Percentiles rank a stretch among this genome's conserved stretches.
Evolutionary conservation across 2,797 vertebrate genomes (phyloP).

Genomic region (Etheostoma nigrum): DNA sequence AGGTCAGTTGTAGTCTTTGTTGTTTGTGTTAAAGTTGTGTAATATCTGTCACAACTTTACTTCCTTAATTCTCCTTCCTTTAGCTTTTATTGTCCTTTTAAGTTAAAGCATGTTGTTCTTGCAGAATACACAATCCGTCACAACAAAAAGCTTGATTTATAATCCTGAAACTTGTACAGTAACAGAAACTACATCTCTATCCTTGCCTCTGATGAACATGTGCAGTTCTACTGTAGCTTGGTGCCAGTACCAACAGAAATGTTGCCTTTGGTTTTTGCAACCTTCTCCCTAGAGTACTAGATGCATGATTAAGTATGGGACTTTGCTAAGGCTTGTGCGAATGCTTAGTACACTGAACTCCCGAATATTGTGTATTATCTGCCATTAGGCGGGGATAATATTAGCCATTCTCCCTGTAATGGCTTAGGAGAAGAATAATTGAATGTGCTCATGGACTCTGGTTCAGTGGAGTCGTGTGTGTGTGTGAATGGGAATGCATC

Average conservation of each 20-base stretch:
- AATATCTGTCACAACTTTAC: slow-evolving; percentile 17
- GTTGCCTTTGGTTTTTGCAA: slow-evolving; percentile 72
- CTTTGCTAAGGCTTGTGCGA: slow-evolving; percentile 82
- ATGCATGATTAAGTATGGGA: slow-evolving; percentile 84
- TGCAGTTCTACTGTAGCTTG: slow-evolving; percentile 51
- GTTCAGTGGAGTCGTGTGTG: slow-evolving; percentile 70
- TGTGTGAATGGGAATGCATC: slow-evolving; percentile 58
- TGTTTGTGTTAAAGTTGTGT: slow-evolving; percentile 22
- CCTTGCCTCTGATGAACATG: slow-evolving; percentile 45
- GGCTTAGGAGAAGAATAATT: slow-evolving; percentile 81
- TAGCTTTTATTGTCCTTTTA: slow-evolving; percentile 32
- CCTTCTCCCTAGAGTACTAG: slow-evolving; percentile 76
- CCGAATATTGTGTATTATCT: slow-evolving; percentile 84
- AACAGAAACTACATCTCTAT: slow-evolving; percentile 22
- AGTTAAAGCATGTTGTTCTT: not conserved
- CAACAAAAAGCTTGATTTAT: slow-evolving; percentile 32
- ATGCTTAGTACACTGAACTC: slow-evolving; percentile 81
- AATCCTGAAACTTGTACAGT: slow-evolving; percentile 13
- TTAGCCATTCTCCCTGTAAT: slow-evolving; percentile 80
- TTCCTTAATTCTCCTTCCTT: slow-evolving; percentile 23
- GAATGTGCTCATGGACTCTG: slow-evolving; percentile 76
- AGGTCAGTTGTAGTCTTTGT: slow-evolving; percentile 48
- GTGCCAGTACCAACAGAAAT: slow-evolving; percentile 59
- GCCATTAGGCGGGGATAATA: slow-evolving; percentile 82
- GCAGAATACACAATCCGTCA: slow-evolving; percentile 4